Percentiles rank a stretch among this genome's conserved stretches.
Evolutionary conservation across 1,140 invertebrate species (phyloP).

Genomic region (Zaprionus kolodkinae): DNA sequence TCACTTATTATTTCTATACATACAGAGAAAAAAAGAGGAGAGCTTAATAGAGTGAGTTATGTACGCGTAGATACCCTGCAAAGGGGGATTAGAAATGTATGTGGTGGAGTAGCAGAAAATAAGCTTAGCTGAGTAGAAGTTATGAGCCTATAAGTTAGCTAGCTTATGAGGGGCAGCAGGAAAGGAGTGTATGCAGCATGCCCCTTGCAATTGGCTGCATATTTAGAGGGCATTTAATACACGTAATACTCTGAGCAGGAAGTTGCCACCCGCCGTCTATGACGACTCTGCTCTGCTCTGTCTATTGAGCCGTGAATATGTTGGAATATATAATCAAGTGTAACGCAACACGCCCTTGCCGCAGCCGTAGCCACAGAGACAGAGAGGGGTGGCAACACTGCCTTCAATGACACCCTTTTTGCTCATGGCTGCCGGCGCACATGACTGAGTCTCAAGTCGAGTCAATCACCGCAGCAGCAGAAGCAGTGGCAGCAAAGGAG

Average conservation of each 20-base stretch:
- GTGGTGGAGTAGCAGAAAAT: background rate
- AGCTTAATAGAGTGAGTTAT: background rate
- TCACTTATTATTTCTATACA: conserved; percentile 78
- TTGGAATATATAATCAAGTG: conserved; percentile 82
- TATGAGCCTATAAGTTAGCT: conserved; percentile 5
- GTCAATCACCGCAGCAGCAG: conserved; percentile 59
- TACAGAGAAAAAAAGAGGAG: conserved; percentile 34
- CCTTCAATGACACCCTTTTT: conserved; percentile 39
- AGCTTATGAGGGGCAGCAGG: background rate
- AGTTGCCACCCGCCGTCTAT: conserved; percentile 42
- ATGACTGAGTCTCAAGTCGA: conserved; percentile 54
- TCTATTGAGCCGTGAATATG: conserved; percentile 82
- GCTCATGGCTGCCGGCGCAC: conserved; percentile 20
- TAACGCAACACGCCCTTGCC: conserved; percentile 53
- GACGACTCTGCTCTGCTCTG: conserved; percentile 42
- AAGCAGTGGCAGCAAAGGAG: conserved; percentile 3
- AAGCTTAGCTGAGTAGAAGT: background rate
- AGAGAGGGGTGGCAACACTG: conserved; percentile 25
- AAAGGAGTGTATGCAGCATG: background rate
- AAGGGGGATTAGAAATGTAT: background rate
- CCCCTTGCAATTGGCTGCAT: background rate
- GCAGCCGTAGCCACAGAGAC: conserved; percentile 10
- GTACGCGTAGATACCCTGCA: conserved; percentile 8
- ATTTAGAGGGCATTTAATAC: conserved; percentile 14
- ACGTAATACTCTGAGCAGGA: conserved; percentile 28